Percentiles rank a stretch among this genome's conserved stretches.
phyloP scores from a whole-genome alignment of 2,113 vertebrate genomes.

The human region GRCh38 chr20:32512501-32513000 shows the following conservation, averaged over 20 bases:
- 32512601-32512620: constrained; percentile 68
- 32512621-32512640: constrained; percentile 37
- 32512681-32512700: not conserved
- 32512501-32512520: constrained; percentile 56
- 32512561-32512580: constrained; percentile 14
- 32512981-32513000: not conserved
- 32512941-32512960: not conserved
- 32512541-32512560: constrained; percentile 50
- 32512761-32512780: not conserved
- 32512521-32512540: constrained; percentile 43
- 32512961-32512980: not conserved
- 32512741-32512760: constrained; percentile 43
- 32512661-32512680: not conserved
- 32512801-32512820: not conserved
- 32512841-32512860: not conserved
- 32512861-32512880: not conserved
- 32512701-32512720: constrained; percentile 28
- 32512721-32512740: not conserved
- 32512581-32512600: constrained; percentile 44
- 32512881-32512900: not conserved
- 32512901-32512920: not conserved
- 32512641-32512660: constrained; percentile 51
- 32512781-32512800: not conserved
- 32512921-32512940: constrained; percentile 16
- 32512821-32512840: not conserved